Percentiles rank a stretch among this genome's conserved stretches.
Conservation (phyloP, 2,797 vertebrate species). For the Takifugu rubripes region DNA sequence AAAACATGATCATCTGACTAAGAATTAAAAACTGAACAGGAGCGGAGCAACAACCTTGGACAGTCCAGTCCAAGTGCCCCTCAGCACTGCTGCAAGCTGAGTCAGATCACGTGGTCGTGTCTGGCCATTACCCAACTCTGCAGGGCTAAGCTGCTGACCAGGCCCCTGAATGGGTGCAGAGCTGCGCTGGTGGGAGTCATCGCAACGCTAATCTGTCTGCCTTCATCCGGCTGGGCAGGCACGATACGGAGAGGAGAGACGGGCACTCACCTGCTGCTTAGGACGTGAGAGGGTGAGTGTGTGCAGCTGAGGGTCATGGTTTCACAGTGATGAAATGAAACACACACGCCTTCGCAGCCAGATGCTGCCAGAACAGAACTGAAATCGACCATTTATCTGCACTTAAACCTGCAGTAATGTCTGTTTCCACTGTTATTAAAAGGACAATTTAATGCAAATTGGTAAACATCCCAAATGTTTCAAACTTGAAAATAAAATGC, state of each 20-base stretch:
- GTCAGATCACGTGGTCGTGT: constrained; percentile 52
- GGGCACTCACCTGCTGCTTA: constrained; percentile 59
- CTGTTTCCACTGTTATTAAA: no score
- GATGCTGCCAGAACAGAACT: constrained; percentile 51
- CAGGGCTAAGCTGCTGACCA: constrained; percentile 51
- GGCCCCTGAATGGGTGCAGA: constrained; percentile 35
- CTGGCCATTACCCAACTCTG: constrained; percentile 56
- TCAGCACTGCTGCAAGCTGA: constrained; percentile 40
- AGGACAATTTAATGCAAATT: no score
- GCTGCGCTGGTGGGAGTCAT: constrained; percentile 42
- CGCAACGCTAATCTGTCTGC: constrained; percentile 60
- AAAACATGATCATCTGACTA: no score
- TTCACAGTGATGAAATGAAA: constrained; percentile 74
- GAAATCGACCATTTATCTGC: constrained; percentile 50
- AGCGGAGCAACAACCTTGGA: constrained; percentile 15
- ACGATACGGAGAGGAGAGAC: constrained; percentile 48
- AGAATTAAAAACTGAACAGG: neutral
- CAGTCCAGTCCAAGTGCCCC: constrained; percentile 17
- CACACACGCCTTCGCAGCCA: constrained; percentile 38
- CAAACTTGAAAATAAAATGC: no score
- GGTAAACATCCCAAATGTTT: no score
- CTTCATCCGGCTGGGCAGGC: constrained; percentile 57
- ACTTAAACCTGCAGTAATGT: no score
- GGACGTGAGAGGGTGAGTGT: constrained; percentile 23
- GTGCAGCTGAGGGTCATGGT: constrained; percentile 60